Conservation (phyloP, 1,140 invertebrate genomes). For the Diorhabda elongata region DNA sequence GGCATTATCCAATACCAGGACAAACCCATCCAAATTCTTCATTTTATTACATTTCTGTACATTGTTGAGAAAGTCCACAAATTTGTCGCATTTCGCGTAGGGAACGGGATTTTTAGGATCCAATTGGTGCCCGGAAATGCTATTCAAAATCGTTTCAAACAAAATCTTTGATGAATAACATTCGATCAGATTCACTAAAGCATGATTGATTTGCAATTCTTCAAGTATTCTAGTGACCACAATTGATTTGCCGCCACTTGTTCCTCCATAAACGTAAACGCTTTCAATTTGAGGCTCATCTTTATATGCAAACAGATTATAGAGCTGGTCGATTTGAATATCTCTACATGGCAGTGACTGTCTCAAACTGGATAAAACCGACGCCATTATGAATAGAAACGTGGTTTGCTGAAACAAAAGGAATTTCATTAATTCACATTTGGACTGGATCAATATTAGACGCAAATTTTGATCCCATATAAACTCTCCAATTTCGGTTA, state of each 20-base stretch:
- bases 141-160: constrained; percentile 69
- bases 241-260: constrained; percentile 75
- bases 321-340: constrained; percentile 54
- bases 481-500: neutral
- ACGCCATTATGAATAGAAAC: neutral
- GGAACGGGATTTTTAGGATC: constrained; percentile 42
- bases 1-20: constrained; percentile 74
- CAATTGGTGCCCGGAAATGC: constrained; percentile 50
- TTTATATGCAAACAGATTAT: constrained; percentile 55
- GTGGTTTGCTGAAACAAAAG: constrained; percentile 9
- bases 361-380: constrained; percentile 14
- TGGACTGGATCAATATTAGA: neutral
- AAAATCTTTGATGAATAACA: constrained; percentile 71
- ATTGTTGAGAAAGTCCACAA: constrained; percentile 66
- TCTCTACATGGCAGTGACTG: constrained; percentile 56
- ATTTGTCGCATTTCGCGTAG: constrained; percentile 62
- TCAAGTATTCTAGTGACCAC: constrained; percentile 59
- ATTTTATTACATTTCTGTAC: constrained; percentile 49
- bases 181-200: constrained; percentile 76
- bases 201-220: constrained; percentile 57
- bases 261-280: constrained; percentile 73
- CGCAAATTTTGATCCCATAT: neutral
- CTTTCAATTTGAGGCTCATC: constrained; percentile 58
- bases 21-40: constrained; percentile 49
- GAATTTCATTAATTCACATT: neutral